Conservation (phyloP, 2,113 vertebrate species). For the Malurus elegans region DNA sequence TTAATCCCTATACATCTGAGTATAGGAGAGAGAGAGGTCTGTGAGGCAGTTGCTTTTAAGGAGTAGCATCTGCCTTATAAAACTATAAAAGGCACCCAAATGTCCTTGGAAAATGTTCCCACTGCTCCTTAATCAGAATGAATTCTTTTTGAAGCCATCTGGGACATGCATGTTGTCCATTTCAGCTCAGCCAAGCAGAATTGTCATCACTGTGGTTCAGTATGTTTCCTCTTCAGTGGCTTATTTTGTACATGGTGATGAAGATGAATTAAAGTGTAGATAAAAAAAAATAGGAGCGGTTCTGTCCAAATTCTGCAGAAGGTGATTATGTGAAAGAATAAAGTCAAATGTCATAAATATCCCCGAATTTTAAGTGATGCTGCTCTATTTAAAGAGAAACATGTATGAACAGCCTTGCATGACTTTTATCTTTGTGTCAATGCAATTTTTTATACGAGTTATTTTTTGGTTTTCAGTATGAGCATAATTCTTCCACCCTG, state of each 20-base stretch:
- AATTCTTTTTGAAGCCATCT: conserved; percentile 67
- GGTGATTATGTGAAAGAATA: not conserved
- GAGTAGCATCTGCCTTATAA: conserved; percentile 63
- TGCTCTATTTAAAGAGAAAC: not conserved
- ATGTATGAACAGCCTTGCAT: not conserved
- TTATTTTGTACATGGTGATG: not conserved
- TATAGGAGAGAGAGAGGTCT: not conserved
- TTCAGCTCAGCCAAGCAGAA: conserved; percentile 30
- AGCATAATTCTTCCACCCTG: not conserved
- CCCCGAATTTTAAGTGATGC: not conserved
- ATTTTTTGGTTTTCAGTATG: not conserved
- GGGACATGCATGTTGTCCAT: conserved; percentile 50
- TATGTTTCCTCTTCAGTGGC: conserved; percentile 15
- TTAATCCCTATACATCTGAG: not conserved
- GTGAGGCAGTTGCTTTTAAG: conserved; percentile 52
- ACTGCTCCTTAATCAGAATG: conserved; percentile 58
- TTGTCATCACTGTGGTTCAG: conserved; percentile 22
- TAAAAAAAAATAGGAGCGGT: not conserved
- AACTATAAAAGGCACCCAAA: conserved; percentile 65
- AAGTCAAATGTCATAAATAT: not conserved
- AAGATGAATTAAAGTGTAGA: not conserved
- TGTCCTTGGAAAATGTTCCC: conserved; percentile 67
- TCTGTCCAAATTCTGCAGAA: not conserved
- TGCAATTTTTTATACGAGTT: not conserved
- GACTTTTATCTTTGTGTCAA: not conserved